Evolutionary conservation across 2,113 vertebrate species (phyloP).

Genomic region (Anhinga anhinga): DNA sequence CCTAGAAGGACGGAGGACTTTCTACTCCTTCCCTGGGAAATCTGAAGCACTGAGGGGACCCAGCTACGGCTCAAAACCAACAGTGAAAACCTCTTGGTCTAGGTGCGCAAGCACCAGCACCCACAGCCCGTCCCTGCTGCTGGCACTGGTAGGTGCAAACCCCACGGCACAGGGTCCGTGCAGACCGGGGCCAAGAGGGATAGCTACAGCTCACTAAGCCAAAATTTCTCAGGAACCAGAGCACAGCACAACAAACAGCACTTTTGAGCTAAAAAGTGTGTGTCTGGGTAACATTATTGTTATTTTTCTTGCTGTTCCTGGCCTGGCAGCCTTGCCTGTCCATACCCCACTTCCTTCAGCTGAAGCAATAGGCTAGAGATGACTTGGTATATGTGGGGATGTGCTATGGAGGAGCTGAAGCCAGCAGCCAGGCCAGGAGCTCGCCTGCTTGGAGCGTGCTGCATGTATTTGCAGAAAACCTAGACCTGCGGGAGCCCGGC

Average conservation of each 20-base stretch:
- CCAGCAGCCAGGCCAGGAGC: rapidly evolving
- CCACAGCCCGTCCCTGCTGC: not conserved
- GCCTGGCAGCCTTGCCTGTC: not conserved
- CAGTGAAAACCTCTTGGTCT: not conserved
- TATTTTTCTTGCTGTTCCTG: not conserved
- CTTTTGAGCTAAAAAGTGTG: not conserved
- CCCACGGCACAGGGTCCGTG: rapidly evolving
- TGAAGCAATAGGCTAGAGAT: not conserved
- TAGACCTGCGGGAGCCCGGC: not conserved
- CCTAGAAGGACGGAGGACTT: not conserved
- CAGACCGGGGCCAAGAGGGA: too few relatives aligned
- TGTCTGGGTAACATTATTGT: not conserved
- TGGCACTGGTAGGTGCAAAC: not conserved
- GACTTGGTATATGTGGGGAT: not conserved
- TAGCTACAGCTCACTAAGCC: not conserved
- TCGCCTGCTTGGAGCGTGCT: rapidly evolving
- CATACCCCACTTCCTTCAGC: not conserved
- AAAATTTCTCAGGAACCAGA: not conserved
- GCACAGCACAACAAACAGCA: not conserved
- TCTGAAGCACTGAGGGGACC: not conserved
- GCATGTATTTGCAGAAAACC: not conserved
- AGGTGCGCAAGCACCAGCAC: not conserved
- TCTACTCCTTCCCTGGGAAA: not conserved
- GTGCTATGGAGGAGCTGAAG: not conserved
- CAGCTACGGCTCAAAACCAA: not conserved